These are phyloP conservation scores for Procapra przewalskii DNA, from an alignment of 2,113 vertebrate genomes.

Conservation along the genomic window DNA sequence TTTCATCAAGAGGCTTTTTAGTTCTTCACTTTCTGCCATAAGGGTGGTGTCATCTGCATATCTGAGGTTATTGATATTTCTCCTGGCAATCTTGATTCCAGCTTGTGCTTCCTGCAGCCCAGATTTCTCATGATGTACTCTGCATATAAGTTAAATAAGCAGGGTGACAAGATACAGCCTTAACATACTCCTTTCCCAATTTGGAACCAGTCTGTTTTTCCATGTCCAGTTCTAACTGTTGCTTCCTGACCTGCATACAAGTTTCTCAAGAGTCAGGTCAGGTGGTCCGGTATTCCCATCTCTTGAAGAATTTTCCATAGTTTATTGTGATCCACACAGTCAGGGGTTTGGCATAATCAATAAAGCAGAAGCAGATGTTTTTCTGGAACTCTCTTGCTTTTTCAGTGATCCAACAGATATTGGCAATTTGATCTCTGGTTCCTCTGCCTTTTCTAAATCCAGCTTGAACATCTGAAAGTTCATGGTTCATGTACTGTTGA, in stretches of 20 bases:
- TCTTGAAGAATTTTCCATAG: no score
- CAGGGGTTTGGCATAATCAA: no score
- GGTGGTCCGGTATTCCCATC: no score
- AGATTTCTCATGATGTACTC: not conserved
- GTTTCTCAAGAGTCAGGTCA: no score
- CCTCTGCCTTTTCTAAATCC: not conserved
- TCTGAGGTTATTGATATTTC: not conserved
- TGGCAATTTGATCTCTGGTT: not conserved
- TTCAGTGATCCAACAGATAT: not conserved
- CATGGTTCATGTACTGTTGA: not conserved
- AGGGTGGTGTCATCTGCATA: no score
- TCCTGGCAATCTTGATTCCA: not conserved
- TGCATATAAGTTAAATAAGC: not conserved
- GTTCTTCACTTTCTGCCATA: no score
- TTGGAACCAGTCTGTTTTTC: not conserved
- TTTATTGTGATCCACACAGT: no score
- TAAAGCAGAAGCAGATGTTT: no score
- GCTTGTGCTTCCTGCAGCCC: not conserved
- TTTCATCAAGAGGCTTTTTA: no score
- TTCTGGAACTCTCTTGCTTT: not conserved
- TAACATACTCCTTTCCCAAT: not conserved
- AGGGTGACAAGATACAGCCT: not conserved
- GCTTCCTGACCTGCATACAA: no score
- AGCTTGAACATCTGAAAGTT: not conserved
- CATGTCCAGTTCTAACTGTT: no score